phyloP scores from a whole-genome alignment of 2,797 vertebrate species.

The Mus spretus region DNA sequence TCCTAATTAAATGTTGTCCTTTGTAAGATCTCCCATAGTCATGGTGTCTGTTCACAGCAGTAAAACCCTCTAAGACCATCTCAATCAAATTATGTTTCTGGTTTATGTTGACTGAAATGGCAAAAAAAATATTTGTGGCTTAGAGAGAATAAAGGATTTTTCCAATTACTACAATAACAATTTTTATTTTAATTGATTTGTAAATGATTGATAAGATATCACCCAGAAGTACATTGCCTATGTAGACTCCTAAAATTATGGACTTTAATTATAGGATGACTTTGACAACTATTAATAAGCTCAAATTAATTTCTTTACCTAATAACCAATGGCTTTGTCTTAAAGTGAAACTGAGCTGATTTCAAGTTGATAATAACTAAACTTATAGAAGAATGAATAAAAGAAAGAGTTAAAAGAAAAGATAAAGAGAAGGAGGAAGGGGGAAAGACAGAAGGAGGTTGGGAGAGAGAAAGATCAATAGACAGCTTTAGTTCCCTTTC shows the following conservation, averaged over 20 bases:
- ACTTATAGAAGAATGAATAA: not conserved
- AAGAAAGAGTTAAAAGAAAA: not conserved
- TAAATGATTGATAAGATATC: not conserved
- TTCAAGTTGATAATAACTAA: conserved; percentile 43
- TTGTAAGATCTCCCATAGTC: no score
- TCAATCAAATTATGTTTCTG: not conserved
- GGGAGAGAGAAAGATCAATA: not conserved
- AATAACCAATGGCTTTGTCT: conserved; percentile 55
- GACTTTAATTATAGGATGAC: not conserved
- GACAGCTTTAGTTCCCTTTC: not conserved
- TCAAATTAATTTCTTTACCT: conserved; percentile 55
- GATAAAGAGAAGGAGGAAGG: not conserved
- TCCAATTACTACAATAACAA: conserved; percentile 25
- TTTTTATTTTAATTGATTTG: conserved; percentile 36
- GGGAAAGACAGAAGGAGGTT: rapidly evolving
- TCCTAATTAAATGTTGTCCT: no score
- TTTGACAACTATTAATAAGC: conserved; percentile 35
- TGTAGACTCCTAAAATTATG: conserved; percentile 38
- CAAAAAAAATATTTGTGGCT: not conserved
- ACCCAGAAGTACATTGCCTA: not conserved
- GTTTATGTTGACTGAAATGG: conserved; percentile 14
- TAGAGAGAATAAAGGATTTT: conserved; percentile 26
- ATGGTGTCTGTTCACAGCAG: no score
- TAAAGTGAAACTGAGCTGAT: conserved; percentile 56
- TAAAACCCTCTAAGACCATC: no score